These are phyloP conservation scores for Drosophila recens DNA, from an alignment of 2,888 invertebrate species.

Conservation along the genomic window DNA sequence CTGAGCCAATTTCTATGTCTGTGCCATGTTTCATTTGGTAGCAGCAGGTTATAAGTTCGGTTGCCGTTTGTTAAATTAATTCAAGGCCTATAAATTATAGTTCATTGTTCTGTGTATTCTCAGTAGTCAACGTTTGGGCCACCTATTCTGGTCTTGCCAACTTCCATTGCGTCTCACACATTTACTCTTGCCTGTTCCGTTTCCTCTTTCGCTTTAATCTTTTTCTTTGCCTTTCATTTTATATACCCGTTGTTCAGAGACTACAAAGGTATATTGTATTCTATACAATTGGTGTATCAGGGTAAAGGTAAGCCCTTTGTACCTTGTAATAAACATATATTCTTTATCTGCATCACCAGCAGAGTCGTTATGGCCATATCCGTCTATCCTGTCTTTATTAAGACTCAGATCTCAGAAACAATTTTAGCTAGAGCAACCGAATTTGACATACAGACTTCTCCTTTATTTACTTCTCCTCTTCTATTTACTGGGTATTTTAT, in stretches of 20 bases:
- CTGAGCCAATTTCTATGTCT: conserved; percentile 2
- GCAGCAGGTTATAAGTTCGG: conserved; percentile 69
- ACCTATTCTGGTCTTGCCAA: conserved; percentile 12
- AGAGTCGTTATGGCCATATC: too few species aligned
- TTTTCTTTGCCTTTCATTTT: conserved; percentile 3
- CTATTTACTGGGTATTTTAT: neutral
- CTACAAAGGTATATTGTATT: neutral
- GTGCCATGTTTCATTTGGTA: conserved; percentile 41
- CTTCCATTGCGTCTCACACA: conserved; percentile 9
- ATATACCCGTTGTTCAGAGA: neutral
- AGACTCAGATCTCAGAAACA: too few species aligned
- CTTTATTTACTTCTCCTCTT: too few species aligned
- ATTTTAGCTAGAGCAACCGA: too few species aligned
- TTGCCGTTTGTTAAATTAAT: conserved; percentile 65
- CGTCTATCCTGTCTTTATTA: too few species aligned
- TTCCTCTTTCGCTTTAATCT: conserved; percentile 16
- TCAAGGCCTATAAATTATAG: conserved; percentile 73
- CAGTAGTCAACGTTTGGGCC: neutral
- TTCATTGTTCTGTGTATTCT: conserved; percentile 57
- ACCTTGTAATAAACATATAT: too few species aligned
- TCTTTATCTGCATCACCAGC: too few species aligned
- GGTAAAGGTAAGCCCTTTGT: neutral
- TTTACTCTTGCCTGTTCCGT: neutral
- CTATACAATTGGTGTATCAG: neutral
- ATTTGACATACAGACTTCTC: too few species aligned